These are phyloP conservation scores for Drosophila pachea DNA, from an alignment of 1,140 invertebrate species.

Conservation along the genomic window DNA sequence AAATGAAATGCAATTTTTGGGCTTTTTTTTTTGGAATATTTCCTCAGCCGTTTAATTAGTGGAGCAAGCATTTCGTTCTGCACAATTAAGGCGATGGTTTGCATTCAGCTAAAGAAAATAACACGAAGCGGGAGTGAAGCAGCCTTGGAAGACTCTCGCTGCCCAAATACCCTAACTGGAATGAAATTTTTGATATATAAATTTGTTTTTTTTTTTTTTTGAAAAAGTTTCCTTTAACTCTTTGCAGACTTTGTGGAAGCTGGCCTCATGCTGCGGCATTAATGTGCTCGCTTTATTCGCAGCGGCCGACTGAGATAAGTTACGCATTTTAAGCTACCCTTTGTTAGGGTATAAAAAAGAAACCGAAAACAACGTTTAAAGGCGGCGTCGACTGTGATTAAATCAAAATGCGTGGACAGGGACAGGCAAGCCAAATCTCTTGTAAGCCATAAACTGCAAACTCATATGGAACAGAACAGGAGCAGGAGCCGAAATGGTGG, in stretches of 20 bases:
- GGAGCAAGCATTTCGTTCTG: conserved; percentile 46
- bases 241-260: neutral
- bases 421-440: conserved; percentile 61
- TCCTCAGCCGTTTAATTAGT: conserved; percentile 42
- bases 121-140: conserved; percentile 17
- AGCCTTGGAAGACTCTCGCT: neutral
- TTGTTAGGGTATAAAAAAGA: conserved; percentile 23
- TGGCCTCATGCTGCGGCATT: neutral
- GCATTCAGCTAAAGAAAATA: conserved; percentile 39
- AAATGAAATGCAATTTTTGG: conserved; percentile 47
- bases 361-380: conserved; percentile 41
- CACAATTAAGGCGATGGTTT: conserved; percentile 68
- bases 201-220: neutral
- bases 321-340: conserved; percentile 7
- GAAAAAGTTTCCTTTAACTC: neutral
- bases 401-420: conserved; percentile 59
- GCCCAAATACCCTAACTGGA: conserved; percentile 13
- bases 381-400: conserved; percentile 57
- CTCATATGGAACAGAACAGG: conserved; percentile 54
- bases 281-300: neutral
- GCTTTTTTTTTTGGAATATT: conserved; percentile 12
- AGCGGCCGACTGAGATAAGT: neutral
- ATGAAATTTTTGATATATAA: neutral
- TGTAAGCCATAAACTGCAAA: conserved; percentile 65
- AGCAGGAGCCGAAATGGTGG: conserved; percentile 17